Evolutionary conservation across 2,888 invertebrate genomes (phyloP).

Genomic region (Caenorhabditis virilis): DNA sequence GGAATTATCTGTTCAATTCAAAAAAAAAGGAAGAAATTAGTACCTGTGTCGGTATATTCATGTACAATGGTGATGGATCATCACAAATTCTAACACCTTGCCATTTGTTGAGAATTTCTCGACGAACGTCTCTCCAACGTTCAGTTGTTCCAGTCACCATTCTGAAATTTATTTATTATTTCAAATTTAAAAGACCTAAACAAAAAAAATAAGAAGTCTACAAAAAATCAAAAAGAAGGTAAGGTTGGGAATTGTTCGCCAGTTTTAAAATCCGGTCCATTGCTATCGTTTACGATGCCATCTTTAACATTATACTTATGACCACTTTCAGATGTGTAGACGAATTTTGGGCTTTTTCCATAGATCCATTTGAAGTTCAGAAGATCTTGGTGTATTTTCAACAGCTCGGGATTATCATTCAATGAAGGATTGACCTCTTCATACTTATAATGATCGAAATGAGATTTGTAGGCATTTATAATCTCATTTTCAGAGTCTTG

Average conservation of each 20-base stretch:
- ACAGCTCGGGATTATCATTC: constrained; percentile 16
- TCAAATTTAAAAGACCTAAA: no score
- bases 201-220: no score
- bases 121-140: constrained; percentile 7
- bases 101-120: constrained; percentile 8
- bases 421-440: constrained; percentile 64
- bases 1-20: not conserved
- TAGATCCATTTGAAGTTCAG: constrained; percentile 86
- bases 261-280: not conserved
- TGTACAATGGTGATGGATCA: constrained; percentile 32
- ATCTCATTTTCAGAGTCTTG: constrained; percentile 78
- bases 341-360: constrained; percentile 84
- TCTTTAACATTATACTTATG: constrained; percentile 38
- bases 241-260: constrained; percentile 10
- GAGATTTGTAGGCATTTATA: constrained; percentile 74
- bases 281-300: constrained; percentile 26
- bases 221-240: not conserved
- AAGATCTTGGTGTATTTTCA: constrained; percentile 76
- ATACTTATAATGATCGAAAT: not conserved
- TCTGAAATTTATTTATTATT: not conserved
- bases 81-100: constrained; percentile 16
- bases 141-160: not conserved
- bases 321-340: constrained; percentile 5
- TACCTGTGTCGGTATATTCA: constrained; percentile 29
- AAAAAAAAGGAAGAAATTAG: no score